Evolutionary conservation across 1,140 invertebrate genomes (phyloP), one percentile per base, ranked within the genome.

Genomic region (Scylla paramamosain): DNA sequence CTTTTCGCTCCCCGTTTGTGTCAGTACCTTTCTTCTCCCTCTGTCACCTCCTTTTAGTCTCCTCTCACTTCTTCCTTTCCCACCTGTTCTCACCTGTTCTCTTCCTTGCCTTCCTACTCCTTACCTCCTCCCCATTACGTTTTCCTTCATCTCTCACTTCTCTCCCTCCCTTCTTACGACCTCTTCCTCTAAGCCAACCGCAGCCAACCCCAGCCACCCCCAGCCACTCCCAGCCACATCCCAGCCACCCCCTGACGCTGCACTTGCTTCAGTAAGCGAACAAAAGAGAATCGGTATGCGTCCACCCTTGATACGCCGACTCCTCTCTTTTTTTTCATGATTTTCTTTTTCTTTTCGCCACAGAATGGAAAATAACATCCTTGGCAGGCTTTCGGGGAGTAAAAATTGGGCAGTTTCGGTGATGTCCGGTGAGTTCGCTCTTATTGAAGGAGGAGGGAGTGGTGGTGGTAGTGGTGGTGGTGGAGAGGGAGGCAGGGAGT

Each of bases 241-340:
- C 52, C 52, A 59, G 10, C 52, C 52, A 59, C 52, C 10, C n/a
- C 67, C 67, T 77, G 67, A 77, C 67, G 67, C 20, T 77, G 67
- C 67, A 77, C 20, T 77, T 77, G 67, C 67, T 20, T 77, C 25
- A 25, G 67, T 77, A 77, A 77, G 67, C 67, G 25, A 77, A 77
- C 67, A 77, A 77, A 77, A 77, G 67, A 77, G 67, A 77, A 77
- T 77, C 67, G n/a, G 20, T 77, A n/a, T 77, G 25, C 67, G 67
- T 77, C 67, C 67, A 77, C 67, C 67, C 67, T 77, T 77, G 67
- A 77, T 77, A n/a, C 67, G 67, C 67, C 67, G 67, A 12, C 67
- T 25, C 67, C 1, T n/a, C 20, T 77, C 20, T 77, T 77, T 20
- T 77, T 67, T 77, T 2, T 20, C 20, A 2, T 20, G 52, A 59